Evolutionary conservation across 1,140 invertebrate species (phyloP), one percentile per base, ranked within the genome.

Genomic region (Lasioglossum baleicum): DNA sequence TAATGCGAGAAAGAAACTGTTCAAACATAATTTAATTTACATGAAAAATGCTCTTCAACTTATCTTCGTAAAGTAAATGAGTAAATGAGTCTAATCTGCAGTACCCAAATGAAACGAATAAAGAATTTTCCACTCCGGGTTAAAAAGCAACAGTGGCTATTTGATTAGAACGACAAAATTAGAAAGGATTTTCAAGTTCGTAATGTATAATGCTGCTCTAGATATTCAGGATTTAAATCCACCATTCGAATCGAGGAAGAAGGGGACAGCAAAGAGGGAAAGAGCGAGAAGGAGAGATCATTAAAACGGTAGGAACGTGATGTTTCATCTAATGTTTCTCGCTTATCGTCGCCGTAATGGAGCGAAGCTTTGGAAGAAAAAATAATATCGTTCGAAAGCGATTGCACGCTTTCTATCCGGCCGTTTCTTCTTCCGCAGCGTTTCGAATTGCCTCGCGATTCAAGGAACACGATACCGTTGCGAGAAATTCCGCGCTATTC

Each of bases 381-480:
- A 60, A 58, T n/a, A 60, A 60, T 26, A 60, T 26, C n/a, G 56
- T n/a, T 8, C 17, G 6, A 58, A 58, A 20, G 51, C 44, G 56
- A 7, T 58, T n/a, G 56, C 56, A 7, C 56, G n/a, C 20, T n/a
- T n/a, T 58, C 56, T 20, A 58, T n/a, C 56, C 5, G 10, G 44
- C 4, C 58, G 58, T 26, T 26, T 10, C 15, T 44, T 61, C 22
- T 11, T 31, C 20, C 2, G 7, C 40, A 17, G 22, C 61, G 44
- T 48, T 48, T 26, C 42, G 20, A 48, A 64, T 64, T 60, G 26
- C 71, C 40, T 64, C 42, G 44, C 22, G 58, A 31, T 48, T 35
- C 58, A 6, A 10, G 42, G 58, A 63, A 66, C 13, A 42, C 63
- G 63, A 75, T 42, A 56, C 22, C 63, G 73, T 75, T 56, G 8